Conservation (phyloP, 1,140 invertebrate species). For the Hyles vespertilio region DNA sequence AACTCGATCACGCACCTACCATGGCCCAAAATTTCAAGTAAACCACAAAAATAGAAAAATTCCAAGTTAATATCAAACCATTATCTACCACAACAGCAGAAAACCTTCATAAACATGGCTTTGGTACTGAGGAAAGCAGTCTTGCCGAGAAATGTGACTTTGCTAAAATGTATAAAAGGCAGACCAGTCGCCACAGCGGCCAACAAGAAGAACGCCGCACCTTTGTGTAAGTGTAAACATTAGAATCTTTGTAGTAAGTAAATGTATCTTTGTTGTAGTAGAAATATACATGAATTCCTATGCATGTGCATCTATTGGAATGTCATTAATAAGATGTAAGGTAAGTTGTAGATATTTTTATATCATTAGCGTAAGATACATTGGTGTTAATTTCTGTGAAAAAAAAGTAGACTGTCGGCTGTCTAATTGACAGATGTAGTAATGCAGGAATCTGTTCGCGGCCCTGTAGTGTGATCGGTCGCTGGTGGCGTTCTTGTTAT, state of each 20-base stretch:
- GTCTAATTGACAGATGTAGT: constrained; percentile 3
- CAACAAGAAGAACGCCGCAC: constrained; percentile 36
- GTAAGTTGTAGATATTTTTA: too few species aligned
- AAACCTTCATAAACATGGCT: constrained; percentile 41
- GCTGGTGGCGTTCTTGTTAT: constrained; percentile 51
- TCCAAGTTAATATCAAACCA: constrained; percentile 29
- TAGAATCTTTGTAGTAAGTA: too few species aligned
- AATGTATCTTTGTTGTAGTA: too few species aligned
- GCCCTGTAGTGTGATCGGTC: neutral
- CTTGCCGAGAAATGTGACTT: constrained; percentile 43
- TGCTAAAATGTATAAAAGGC: constrained; percentile 52
- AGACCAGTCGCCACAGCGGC: constrained; percentile 36
- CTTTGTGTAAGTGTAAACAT: constrained; percentile 45
- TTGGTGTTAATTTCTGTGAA: too few species aligned
- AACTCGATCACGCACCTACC: constrained; percentile 25
- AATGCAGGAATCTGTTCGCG: neutral
- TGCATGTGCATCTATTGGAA: too few species aligned
- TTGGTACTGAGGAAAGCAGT: constrained; percentile 53
- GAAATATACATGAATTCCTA: too few species aligned
- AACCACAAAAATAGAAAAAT: constrained; percentile 34
- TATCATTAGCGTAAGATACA: too few species aligned
- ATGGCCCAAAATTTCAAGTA: constrained; percentile 56
- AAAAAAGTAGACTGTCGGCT: too few species aligned
- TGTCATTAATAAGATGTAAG: too few species aligned
- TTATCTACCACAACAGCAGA: constrained; percentile 11